Percentiles rank a stretch among this genome's conserved stretches.
Evolutionary conservation across 2,797 vertebrate genomes (phyloP).

Genomic region (Channa striata): DNA sequence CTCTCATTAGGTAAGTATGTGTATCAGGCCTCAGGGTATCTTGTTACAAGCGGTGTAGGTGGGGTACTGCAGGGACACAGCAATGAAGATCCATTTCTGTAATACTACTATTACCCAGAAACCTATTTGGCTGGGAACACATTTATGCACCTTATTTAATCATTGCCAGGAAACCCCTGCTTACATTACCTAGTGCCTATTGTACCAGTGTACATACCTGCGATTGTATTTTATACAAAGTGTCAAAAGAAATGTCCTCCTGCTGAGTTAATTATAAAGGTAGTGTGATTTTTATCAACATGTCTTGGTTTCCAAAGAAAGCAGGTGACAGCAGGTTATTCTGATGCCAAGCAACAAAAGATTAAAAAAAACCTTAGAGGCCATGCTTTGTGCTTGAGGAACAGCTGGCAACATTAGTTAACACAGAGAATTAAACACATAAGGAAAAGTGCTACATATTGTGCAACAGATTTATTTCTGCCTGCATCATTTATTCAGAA

Average conservation of each 20-base stretch:
- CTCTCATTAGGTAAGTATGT: conserved; percentile 22
- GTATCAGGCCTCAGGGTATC: conserved; percentile 32
- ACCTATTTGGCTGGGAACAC: conserved; percentile 12
- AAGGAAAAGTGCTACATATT: not conserved
- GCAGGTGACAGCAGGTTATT: conserved; percentile 63
- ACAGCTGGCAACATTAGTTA: conserved; percentile 23
- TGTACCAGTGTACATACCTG: conserved; percentile 50
- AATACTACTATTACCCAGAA: conserved; percentile 36
- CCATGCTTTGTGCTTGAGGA: conserved; percentile 1
- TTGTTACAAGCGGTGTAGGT: not conserved
- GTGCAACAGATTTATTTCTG: conserved; percentile 14
- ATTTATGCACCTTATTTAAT: conserved; percentile 28
- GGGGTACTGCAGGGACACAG: not conserved
- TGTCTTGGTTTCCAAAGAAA: conserved; percentile 47
- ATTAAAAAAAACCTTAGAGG: conserved; percentile 41
- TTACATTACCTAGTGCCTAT: conserved; percentile 11
- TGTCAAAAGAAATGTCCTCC: conserved; percentile 45
- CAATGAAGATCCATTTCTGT: conserved; percentile 16
- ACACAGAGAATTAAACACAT: no score
- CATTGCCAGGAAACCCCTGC: conserved; percentile 21
- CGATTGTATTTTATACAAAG: conserved; percentile 51
- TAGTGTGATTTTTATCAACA: conserved; percentile 60
- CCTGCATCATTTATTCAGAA: conserved; percentile 14
- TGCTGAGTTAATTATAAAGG: conserved; percentile 75
- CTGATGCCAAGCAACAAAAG: conserved; percentile 39